phyloP scores from a whole-genome alignment of 2,797 vertebrate genomes.

The Squalus acanthias region DNA sequence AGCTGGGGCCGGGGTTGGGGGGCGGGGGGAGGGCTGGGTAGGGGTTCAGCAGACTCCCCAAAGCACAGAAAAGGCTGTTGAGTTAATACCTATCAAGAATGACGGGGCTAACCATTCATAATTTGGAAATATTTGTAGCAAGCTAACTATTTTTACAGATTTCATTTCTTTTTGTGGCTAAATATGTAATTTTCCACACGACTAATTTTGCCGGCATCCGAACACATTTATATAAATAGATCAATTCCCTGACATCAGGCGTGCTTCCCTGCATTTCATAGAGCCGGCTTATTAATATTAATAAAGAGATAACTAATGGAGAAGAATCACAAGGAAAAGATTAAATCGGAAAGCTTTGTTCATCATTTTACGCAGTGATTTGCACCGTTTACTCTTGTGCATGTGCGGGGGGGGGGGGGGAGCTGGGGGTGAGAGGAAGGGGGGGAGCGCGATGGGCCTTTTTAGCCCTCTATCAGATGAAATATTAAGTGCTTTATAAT shows the following conservation, averaged over 20 bases:
- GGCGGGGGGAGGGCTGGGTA: neutral
- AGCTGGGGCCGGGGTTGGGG: neutral
- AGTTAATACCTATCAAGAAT: neutral
- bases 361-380: neutral
- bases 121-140: neutral
- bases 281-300: constrained; percentile 28
- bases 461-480: constrained; percentile 4
- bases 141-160: neutral
- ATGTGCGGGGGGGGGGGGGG: neutral
- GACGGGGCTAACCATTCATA: neutral
- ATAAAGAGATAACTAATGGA: constrained; percentile 36
- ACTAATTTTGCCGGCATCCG: constrained; percentile 20
- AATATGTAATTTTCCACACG: constrained; percentile 18
- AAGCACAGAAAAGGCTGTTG: neutral
- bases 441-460: neutral
- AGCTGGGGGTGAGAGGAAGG: neutral
- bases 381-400: neutral
- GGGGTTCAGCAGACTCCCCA: neutral
- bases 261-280: constrained; percentile 4
- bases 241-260: constrained; percentile 25
- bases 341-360: constrained; percentile 28
- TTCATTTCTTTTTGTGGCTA: constrained; percentile 11
- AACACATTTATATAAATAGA: constrained; percentile 32
- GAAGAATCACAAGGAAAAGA: constrained; percentile 29
- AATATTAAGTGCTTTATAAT: constrained; percentile 22